phyloP scores from a whole-genome alignment of 1,140 invertebrate genomes.

The Caenorhabditis latens region DNA sequence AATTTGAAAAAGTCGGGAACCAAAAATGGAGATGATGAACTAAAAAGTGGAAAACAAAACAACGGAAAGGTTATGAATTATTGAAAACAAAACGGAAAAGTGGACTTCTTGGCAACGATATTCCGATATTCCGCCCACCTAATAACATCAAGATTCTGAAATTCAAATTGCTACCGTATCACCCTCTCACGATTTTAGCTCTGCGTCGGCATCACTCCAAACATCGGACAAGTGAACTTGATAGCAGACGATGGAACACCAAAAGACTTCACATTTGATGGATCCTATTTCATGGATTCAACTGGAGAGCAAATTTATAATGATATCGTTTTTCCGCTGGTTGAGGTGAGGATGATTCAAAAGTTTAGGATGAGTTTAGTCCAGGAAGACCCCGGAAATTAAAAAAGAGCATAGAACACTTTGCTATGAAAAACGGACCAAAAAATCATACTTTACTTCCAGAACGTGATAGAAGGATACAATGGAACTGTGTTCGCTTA shows the following conservation, averaged over 20 bases:
- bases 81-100: too few species aligned
- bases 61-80: too few species aligned
- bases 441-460: slow-evolving; percentile 70
- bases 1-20: too few species aligned
- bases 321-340: slow-evolving; percentile 83
- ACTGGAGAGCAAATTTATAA: slow-evolving; percentile 83
- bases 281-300: slow-evolving; percentile 81
- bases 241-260: slow-evolving; percentile 81
- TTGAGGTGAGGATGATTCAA: slow-evolving; percentile 80
- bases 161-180: too few species aligned
- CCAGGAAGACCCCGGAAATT: not conserved
- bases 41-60: too few species aligned
- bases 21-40: too few species aligned
- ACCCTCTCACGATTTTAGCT: slow-evolving; percentile 79
- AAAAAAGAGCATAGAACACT: too few species aligned
- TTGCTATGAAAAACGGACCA: too few species aligned
- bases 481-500: slow-evolving; percentile 82
- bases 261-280: slow-evolving; percentile 86
- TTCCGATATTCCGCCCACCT: too few species aligned
- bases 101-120: too few species aligned
- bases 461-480: slow-evolving; percentile 82
- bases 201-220: slow-evolving; percentile 84
- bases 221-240: slow-evolving; percentile 81
- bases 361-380: too few species aligned
- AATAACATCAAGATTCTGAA: too few species aligned